Conservation (phyloP, 2,888 invertebrate genomes). For the Eilema sororculum region DNA sequence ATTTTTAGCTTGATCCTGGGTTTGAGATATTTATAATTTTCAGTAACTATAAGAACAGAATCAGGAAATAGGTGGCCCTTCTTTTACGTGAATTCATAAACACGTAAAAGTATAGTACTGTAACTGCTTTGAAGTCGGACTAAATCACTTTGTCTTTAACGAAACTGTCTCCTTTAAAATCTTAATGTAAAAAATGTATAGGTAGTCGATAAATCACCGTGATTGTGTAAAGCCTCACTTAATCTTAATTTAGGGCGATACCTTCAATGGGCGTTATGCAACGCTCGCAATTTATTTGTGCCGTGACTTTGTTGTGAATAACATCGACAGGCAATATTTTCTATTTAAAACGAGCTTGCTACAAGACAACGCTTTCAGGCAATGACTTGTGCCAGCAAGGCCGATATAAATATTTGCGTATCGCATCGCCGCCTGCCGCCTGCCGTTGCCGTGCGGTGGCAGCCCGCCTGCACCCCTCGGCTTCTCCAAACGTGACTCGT, state of each 20-base stretch:
- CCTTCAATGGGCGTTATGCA: constrained; percentile 56
- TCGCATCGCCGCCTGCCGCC: constrained; percentile 61
- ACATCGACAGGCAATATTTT: constrained; percentile 79
- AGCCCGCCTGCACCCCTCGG: constrained; percentile 50
- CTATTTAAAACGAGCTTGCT: constrained; percentile 66
- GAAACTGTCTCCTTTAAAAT: constrained; percentile 31
- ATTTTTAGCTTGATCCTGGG: no score
- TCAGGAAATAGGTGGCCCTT: no score
- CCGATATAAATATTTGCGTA: constrained; percentile 82
- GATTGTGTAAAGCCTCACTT: constrained; percentile 57
- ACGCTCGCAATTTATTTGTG: constrained; percentile 61
- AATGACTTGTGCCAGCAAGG: constrained; percentile 73
- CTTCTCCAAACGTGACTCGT: constrained; percentile 63
- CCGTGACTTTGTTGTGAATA: constrained; percentile 72
- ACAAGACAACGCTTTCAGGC: constrained; percentile 84
- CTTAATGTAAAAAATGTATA: constrained; percentile 46
- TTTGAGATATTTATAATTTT: not conserved
- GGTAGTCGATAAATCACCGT: constrained; percentile 54
- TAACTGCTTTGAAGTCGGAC: not conserved
- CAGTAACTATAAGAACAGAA: no score
- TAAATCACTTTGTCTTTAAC: constrained; percentile 6
- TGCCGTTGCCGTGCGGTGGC: constrained; percentile 51
- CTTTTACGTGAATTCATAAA: no score
- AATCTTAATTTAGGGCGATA: constrained; percentile 67
- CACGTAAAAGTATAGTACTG: not conserved